A percentile compares a stretch with the other conserved stretches of the same genome.
phyloP scores from a whole-genome alignment of 2,113 vertebrate species.

The Nicator chloris region DNA sequence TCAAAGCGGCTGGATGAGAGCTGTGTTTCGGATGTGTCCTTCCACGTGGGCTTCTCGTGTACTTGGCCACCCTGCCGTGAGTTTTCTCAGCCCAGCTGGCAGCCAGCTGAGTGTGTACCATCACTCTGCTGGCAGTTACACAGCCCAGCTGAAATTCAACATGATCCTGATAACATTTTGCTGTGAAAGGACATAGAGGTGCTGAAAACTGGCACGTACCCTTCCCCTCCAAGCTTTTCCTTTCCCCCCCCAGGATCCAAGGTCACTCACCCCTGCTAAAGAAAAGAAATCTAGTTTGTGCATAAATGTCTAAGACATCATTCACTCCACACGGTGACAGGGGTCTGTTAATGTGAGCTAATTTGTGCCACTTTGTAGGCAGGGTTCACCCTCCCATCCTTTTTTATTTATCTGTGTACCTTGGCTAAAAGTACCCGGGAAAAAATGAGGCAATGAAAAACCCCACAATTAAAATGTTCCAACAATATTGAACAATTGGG shows the following conservation, averaged over 20 bases:
- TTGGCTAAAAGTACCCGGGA: neutral
- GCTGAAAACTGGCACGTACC: neutral
- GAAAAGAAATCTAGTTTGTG: neutral
- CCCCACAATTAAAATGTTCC: neutral
- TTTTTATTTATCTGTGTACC: neutral
- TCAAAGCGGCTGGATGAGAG: neutral
- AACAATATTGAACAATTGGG: neutral
- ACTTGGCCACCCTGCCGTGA: neutral
- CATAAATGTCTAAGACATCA: fast-evolving
- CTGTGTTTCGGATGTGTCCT: neutral
- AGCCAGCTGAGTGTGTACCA: neutral
- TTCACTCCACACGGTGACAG: neutral
- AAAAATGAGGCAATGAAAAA: neutral
- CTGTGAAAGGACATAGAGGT: neutral
- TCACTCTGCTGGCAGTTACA: neutral
- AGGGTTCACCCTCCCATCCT: neutral
- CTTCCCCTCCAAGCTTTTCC: fast-evolving
- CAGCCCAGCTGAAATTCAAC: neutral
- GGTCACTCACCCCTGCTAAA: neutral
- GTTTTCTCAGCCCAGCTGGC: neutral
- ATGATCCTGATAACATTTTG: neutral
- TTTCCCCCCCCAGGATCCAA: neutral
- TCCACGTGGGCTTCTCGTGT: neutral
- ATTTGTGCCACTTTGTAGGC: neutral
- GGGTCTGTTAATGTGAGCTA: neutral